Evolutionary conservation across 2,888 invertebrate species (phyloP).

Genomic region (Lissonota sp.): DNA sequence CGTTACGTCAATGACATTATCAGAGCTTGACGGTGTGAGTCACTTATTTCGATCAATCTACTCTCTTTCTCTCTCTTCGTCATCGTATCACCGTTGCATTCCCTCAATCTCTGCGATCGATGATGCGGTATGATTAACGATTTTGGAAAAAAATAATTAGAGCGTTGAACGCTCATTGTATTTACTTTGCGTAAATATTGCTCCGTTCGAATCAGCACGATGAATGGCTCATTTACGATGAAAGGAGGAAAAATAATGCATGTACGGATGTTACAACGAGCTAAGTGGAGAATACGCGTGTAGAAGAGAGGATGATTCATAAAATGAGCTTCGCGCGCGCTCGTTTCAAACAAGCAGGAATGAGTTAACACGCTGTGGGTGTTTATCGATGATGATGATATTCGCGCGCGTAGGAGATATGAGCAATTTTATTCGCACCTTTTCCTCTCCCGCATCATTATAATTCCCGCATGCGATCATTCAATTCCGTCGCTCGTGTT

Average conservation of each 20-base stretch:
- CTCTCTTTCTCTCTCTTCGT: background rate
- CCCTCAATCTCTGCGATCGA: no score
- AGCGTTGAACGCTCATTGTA: no score
- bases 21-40: no score
- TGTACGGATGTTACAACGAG: background rate
- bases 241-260: constrained; percentile 1
- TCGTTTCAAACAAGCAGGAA: background rate
- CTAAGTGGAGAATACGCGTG: no score
- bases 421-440: constrained; percentile 17
- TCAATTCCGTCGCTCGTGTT: background rate
- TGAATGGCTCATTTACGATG: background rate
- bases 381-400: background rate
- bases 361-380: background rate
- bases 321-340: background rate
- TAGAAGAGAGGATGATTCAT: constrained; percentile 1
- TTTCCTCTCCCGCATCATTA: background rate
- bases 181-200: no score
- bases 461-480: background rate
- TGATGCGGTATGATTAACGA: no score
- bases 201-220: background rate
- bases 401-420: background rate
- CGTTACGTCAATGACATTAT: no score
- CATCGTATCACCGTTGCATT: no score
- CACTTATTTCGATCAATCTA: background rate
- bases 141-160: no score